These are phyloP conservation scores for Staurois parvus DNA, from an alignment of 2,797 vertebrate genomes.

Conservation along the genomic window DNA sequence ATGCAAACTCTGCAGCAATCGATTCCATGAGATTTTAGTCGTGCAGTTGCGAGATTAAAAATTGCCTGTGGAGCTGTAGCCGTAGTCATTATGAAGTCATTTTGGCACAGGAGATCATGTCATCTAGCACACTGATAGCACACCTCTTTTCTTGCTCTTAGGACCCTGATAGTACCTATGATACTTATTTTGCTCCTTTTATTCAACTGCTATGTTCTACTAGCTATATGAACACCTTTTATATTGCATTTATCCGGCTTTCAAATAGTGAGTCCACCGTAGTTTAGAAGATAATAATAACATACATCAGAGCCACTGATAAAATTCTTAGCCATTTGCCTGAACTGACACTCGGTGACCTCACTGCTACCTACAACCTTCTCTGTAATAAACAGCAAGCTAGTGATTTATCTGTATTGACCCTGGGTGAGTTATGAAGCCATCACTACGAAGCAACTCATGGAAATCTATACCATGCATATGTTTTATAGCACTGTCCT, in stretches of 20 bases:
- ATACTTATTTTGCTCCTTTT: neutral
- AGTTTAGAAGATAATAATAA: constrained; percentile 1
- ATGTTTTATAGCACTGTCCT: constrained; percentile 57
- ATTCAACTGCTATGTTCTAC: neutral
- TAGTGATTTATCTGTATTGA: constrained; percentile 55
- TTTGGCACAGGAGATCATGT: neutral
- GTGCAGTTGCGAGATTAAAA: neutral
- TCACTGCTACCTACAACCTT: constrained; percentile 25
- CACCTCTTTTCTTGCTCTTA: neutral
- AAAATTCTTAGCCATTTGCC: constrained; percentile 29
- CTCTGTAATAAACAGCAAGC: constrained; percentile 41
- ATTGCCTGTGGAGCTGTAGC: neutral
- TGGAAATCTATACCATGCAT: constrained; percentile 54
- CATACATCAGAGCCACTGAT: constrained; percentile 27
- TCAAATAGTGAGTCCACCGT: neutral
- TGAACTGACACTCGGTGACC: constrained; percentile 13
- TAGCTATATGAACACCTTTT: neutral
- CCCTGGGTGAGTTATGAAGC: constrained; percentile 55
- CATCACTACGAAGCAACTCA: constrained; percentile 37
- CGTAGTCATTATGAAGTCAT: neutral
- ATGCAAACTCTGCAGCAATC: neutral
- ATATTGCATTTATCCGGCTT: neutral
- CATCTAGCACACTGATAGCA: neutral
- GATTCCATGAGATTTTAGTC: neutral
- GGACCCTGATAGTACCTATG: neutral